Base-by-base conservation (phyloP, 2,113 vertebrate species). In the Sigmodon hispidus region DNA sequence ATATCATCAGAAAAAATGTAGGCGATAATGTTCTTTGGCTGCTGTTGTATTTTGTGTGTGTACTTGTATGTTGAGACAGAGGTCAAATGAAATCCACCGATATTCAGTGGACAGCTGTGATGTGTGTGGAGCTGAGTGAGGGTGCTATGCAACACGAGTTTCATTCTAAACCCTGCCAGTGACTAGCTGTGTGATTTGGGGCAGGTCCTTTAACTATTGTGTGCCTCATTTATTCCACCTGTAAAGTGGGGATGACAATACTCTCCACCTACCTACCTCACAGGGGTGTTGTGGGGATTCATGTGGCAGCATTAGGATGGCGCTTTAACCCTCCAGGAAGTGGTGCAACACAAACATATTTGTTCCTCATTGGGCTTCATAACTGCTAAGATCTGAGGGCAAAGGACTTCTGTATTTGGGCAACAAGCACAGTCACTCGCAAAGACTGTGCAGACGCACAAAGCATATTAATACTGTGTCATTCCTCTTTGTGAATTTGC, bases 261-360 rank as follows among this genome's bases (percentile, higher is more conserved):
- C 89, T 94, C 79, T 96, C 97, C 96, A 96, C 97, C 93, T 97
- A 97, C 97, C 97, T 98, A 97, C 97, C 97, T 98, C 97, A 97
- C 97, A 97, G 97, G 97, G 97, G 79, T 97, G 97, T 97, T 94
- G 97, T 98, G 97, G 96, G 97, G 97, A 96, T 91, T 96, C 91
- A 91, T 50, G 65, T 48, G 72, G 87, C 94, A 57, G 80, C 90
- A 94, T 94, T 75, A 7, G 43, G 48, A 69, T 1, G 45, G 93
- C 75, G 3, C 94, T 94, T 91, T 89, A 52, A 97, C 80, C 94
- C 63, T 96, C 94, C 80, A 21, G 73, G 89, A 94, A 89, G 94
- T 88, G 92, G 79, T 83, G 63, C 43, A 29, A 80, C 50, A 75
- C 69, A 57, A 93, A 93, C 81, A 45, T 96, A n/a, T 94, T 92